A percentile compares a stretch with the other conserved stretches of the same genome.
Conservation (phyloP, 2,888 invertebrate genomes). For the Erpobdella octoculata region DNA sequence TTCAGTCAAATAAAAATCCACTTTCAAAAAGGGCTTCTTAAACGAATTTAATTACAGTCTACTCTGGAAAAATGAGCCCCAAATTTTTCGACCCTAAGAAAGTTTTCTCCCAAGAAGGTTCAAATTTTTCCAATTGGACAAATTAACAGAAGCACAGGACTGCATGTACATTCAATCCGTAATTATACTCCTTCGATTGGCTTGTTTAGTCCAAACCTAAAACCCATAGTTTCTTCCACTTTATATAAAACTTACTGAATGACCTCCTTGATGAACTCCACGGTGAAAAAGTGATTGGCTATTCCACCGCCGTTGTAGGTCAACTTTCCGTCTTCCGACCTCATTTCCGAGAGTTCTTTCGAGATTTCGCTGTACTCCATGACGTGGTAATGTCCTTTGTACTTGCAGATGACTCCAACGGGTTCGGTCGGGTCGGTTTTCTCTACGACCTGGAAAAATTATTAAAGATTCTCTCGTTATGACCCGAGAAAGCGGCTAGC, state of each 20-base stretch:
- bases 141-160: no score
- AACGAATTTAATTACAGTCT: no score
- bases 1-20: no score
- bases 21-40: no score
- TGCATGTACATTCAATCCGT: no score
- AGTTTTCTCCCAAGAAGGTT: no score
- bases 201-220: not conserved
- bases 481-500: no score
- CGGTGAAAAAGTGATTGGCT: constrained; percentile 92
- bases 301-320: constrained; percentile 92
- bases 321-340: constrained; percentile 68
- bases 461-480: not conserved
- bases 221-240: not conserved
- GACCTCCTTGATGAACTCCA: constrained; percentile 72
- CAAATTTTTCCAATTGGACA: no score
- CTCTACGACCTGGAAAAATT: constrained; percentile 61
- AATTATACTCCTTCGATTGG: no score
- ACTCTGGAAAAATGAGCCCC: no score
- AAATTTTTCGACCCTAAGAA: no score
- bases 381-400: constrained; percentile 75
- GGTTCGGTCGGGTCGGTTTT: constrained; percentile 84
- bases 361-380: constrained; percentile 97
- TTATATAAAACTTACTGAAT: constrained; percentile 55
- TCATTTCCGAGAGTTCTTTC: constrained; percentile 71
- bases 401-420: constrained; percentile 89